These are phyloP conservation scores for Lepus americanus DNA, from an alignment of 2,113 vertebrate genomes.

Conservation along the genomic window DNA sequence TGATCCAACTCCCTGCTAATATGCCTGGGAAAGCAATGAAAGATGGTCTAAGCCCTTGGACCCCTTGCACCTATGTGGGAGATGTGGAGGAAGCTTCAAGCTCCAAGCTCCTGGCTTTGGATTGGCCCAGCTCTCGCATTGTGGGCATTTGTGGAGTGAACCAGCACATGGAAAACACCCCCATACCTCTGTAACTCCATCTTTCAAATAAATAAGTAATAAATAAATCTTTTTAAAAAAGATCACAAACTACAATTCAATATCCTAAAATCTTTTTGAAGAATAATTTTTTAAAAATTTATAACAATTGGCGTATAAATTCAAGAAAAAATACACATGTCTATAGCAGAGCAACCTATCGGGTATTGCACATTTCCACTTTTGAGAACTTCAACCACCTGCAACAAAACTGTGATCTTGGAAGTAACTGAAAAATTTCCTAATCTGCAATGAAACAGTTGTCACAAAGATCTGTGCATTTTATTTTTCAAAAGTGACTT, in stretches of 20 bases:
- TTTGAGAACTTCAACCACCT: not conserved
- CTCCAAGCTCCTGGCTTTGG: no score
- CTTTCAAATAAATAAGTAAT: no score
- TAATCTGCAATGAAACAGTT: not conserved
- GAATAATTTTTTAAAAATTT: conserved; percentile 22
- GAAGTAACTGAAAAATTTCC: conserved; percentile 16
- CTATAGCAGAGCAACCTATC: not conserved
- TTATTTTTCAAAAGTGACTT: conserved; percentile 34
- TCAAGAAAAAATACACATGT: not conserved
- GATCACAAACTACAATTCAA: not conserved
- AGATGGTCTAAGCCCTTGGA: no score
- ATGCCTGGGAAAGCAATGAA: no score
- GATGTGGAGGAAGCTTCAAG: no score
- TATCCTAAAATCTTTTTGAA: conserved; percentile 14
- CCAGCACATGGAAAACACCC: no score
- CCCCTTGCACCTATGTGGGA: no score
- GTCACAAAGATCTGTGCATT: not conserved
- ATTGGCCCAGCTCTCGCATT: no score
- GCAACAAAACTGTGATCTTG: conserved; percentile 13
- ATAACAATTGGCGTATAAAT: not conserved
- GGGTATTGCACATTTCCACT: conserved; percentile 7
- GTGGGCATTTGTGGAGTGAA: no score
- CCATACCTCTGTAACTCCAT: no score
- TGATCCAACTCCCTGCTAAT: no score
- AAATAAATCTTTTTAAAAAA: no score